A percentile compares a stretch with the other conserved stretches of the same genome.
phyloP scores from a whole-genome alignment of 2,113 vertebrate genomes.

The Edolisoma coerulescens region DNA sequence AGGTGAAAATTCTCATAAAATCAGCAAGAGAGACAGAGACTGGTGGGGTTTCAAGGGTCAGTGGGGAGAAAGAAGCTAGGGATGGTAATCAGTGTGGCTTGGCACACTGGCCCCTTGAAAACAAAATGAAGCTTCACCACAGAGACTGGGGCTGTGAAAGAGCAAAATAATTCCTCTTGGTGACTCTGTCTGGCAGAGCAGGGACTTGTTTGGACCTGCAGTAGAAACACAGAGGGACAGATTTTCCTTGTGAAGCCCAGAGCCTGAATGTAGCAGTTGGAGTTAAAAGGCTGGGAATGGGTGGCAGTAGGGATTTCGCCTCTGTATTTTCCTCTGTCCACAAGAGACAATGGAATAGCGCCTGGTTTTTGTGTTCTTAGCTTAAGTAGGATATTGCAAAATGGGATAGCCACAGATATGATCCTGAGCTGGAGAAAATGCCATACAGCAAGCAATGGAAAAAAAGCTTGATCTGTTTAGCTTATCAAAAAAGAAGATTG shows the following conservation, averaged over 20 bases:
- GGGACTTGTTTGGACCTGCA: neutral
- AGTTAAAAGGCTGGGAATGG: constrained; percentile 6
- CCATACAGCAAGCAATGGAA: neutral
- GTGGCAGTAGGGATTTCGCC: neutral
- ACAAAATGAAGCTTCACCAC: neutral
- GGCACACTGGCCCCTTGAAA: neutral
- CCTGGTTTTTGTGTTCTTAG: constrained; percentile 49
- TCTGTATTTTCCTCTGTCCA: neutral
- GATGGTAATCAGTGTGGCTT: neutral
- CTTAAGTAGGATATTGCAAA: constrained; percentile 59
- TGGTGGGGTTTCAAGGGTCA: neutral
- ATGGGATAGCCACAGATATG: constrained; percentile 36
- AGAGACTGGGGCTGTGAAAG: neutral
- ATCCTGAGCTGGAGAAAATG: constrained; percentile 43
- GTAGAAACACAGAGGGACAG: neutral
- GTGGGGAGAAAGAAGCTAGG: neutral
- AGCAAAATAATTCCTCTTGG: neutral
- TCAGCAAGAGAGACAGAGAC: neutral
- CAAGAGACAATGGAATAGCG: constrained; percentile 25
- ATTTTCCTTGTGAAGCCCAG: neutral
- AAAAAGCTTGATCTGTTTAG: constrained; percentile 13
- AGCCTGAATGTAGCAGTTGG: neutral
- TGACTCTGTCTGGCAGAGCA: neutral
- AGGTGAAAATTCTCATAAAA: neutral
- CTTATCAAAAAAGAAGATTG: constrained; percentile 32